Evolutionary conservation across 1,140 invertebrate species (phyloP).

Genomic region (Drosophila bocqueti): DNA sequence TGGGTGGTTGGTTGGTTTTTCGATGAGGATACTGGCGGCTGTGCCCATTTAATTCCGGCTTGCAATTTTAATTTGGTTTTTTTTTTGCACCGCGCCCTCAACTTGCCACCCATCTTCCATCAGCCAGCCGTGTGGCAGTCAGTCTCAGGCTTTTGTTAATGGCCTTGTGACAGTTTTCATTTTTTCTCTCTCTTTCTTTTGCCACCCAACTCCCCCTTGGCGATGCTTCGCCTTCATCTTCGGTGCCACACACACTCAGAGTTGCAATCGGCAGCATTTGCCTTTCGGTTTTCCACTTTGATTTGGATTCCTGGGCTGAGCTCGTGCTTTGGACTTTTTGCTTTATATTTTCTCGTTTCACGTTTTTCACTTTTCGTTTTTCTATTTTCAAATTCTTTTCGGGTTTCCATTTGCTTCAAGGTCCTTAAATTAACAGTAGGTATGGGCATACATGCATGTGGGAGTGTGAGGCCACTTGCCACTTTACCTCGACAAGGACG

Average conservation of each 20-base stretch:
- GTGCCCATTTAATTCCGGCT: conserved; percentile 67
- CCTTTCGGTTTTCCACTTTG: conserved; percentile 24
- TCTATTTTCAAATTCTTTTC: conserved; percentile 15
- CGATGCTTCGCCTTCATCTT: conserved; percentile 8
- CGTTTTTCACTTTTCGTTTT: not conserved
- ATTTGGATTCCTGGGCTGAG: conserved; percentile 22
- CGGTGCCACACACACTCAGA: conserved; percentile 14
- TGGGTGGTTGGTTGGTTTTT: conserved; percentile 8
- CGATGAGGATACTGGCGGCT: conserved; percentile 8
- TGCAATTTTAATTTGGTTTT: conserved; percentile 78
- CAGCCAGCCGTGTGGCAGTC: conserved; percentile 59
- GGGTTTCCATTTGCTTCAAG: conserved; percentile 35
- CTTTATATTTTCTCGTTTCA: conserved; percentile 2
- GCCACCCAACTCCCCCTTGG: conserved; percentile 2
- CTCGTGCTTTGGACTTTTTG: conserved; percentile 1
- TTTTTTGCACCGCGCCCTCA: conserved; percentile 4
- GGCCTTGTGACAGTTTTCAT: conserved; percentile 77
- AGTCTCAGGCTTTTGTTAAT: conserved; percentile 80
- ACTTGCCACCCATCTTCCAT: conserved; percentile 16
- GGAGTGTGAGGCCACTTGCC: conserved; percentile 29
- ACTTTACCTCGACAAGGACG: conserved; percentile 10
- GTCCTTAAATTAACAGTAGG: conserved; percentile 18
- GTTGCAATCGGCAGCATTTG: conserved; percentile 35
- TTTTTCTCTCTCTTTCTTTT: not conserved
- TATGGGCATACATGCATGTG: not conserved